Base-by-base conservation (phyloP, 2,888 invertebrate genomes). In the Fragum whitleyi region DNA sequence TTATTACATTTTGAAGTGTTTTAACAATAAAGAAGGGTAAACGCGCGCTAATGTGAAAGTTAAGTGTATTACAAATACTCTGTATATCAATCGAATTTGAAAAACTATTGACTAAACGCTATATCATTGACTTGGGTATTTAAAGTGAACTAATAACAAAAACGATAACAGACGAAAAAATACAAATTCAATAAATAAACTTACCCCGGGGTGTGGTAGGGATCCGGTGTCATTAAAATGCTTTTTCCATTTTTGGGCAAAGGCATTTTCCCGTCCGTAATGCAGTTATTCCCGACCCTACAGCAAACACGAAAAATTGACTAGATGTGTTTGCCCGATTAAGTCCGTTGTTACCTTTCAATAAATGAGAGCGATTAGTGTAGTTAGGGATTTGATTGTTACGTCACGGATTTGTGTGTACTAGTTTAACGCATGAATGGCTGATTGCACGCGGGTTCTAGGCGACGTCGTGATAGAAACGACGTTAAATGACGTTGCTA, bases 141-240 rank as follows among this genome's bases (percentile, higher is more conserved):
- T 61, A 61, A 61, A 61, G 28, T 61, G 26, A 42, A 65, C 26
- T 36, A 65, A 42, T 42, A 42, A 21, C n/a, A n/a, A 42, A 14
- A 65, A 16, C 36, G 36, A 65, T 42, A 65, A 39, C 42, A 23
- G 36, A 65, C 2, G 42, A 39, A 42, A 28, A 70, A 21, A 70
- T 19, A 23, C 16, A 11, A 51, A 28, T n/a, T 19, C 53, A 32
- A 51, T 47, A 53, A 69, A 73, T 36, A 32, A 28, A 86, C 91
- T 88, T 85, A 91, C 91, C 92, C 92, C 19, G 92, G 92, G 23
- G 90, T 91, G 57, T 92, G 92, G 70, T 91, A 92, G 1, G 91
- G 92, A 59, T 92, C 92, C 74, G 90, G 90, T 7, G 91, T 91
- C 90, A 90, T 88, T 65, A 92, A 83, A 73, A 87, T 87, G 77